Conservation (phyloP, 2,113 vertebrate species). For the Holacanthus passer region DNA sequence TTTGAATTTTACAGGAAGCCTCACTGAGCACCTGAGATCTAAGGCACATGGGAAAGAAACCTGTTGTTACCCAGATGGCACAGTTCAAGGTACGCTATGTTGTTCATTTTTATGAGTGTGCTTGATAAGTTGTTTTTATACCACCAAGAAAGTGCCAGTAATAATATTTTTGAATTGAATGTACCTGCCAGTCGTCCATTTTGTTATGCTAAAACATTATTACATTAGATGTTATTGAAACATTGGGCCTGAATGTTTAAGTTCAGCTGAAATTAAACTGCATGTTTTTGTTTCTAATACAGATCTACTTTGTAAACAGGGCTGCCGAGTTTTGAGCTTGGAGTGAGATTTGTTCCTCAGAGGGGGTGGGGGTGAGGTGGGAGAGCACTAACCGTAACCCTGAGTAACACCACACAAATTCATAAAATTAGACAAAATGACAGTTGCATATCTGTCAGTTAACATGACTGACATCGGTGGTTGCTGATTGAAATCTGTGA, state of each 20-base stretch:
- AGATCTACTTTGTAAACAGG: too few species aligned
- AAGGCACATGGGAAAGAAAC: slow-evolving; percentile 88
- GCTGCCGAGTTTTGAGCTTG: too few species aligned
- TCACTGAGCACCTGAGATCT: slow-evolving; percentile 92
- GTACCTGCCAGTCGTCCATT: background rate
- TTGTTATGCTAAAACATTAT: background rate
- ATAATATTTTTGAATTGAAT: background rate
- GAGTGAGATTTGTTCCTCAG: too few species aligned
- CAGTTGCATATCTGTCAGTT: too few species aligned
- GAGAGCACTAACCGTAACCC: too few species aligned
- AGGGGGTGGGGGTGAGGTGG: too few species aligned
- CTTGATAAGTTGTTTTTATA: background rate
- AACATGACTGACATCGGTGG: too few species aligned
- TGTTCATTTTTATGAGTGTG: background rate
- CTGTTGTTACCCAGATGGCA: slow-evolving; percentile 83
- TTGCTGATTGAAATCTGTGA: too few species aligned
- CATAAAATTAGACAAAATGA: too few species aligned
- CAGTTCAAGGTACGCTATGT: slow-evolving; percentile 84
- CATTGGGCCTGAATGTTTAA: background rate
- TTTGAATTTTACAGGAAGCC: slow-evolving; percentile 84
- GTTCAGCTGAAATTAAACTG: too few species aligned
- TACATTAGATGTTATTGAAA: background rate
- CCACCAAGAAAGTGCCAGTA: background rate
- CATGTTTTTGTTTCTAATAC: too few species aligned
- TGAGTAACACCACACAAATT: too few species aligned